phyloP scores from a whole-genome alignment of 2,113 vertebrate species.

The Tachycineta bicolor region DNA sequence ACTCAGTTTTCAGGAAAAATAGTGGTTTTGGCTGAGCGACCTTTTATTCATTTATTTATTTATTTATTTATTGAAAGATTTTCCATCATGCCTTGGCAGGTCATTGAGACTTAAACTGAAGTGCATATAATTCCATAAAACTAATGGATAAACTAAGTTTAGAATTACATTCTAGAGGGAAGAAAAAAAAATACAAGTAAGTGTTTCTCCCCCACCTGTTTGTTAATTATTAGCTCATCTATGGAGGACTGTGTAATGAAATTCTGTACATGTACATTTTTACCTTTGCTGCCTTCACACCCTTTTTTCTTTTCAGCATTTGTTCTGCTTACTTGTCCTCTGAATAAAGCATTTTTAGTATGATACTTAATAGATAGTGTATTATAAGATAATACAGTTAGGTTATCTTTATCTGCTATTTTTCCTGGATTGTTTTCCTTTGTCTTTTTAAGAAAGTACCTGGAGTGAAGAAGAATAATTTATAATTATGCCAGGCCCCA shows the following conservation, averaged over 20 bases:
- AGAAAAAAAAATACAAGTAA: neutral
- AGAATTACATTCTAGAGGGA: neutral
- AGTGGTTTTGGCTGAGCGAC: neutral
- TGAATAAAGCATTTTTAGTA: neutral
- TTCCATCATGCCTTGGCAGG: slow-evolving; percentile 24
- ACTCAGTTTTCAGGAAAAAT: slow-evolving; percentile 25
- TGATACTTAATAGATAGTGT: neutral
- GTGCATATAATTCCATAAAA: slow-evolving; percentile 16
- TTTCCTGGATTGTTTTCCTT: neutral
- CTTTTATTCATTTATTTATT: slow-evolving; percentile 1
- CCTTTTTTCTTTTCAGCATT: neutral
- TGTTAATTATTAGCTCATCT: slow-evolving; percentile 11
- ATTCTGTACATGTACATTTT: neutral
- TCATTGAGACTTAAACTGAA: slow-evolving; percentile 17
- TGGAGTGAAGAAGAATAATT: neutral
- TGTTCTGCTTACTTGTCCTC: neutral
- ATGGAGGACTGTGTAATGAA: neutral
- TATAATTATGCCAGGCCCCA: neutral
- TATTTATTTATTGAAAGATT: slow-evolving; percentile 40
- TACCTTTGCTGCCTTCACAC: neutral
- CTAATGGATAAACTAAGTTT: neutral
- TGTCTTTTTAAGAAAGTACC: neutral
- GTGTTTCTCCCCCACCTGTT: neutral
- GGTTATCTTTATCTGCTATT: neutral
- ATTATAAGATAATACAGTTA: neutral